A percentile compares a stretch with the other conserved stretches of the same genome.
Evolutionary conservation across 2,113 vertebrate genomes (phyloP).

Genomic region (Vimba vimba): DNA sequence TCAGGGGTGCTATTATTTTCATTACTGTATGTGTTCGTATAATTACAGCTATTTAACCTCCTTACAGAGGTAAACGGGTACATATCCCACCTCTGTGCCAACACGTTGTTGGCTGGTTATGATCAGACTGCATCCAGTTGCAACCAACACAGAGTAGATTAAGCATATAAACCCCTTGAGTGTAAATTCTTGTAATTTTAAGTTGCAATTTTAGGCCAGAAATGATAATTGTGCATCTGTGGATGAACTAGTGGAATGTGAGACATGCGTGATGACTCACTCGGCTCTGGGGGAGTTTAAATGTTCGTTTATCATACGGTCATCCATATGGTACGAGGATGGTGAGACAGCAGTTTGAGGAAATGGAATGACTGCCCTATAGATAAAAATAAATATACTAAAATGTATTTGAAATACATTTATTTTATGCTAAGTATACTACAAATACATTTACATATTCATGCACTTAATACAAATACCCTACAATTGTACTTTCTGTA

Average conservation of each 20-base stretch:
- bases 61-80: slow-evolving; percentile 27
- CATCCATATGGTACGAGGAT: slow-evolving; percentile 63
- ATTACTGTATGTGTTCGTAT: slow-evolving; percentile 47
- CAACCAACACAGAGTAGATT: background rate
- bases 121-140: background rate
- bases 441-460: too few relatives aligned
- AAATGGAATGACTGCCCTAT: slow-evolving; percentile 20
- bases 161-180: background rate
- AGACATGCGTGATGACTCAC: slow-evolving; percentile 31
- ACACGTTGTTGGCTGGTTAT: slow-evolving; percentile 31
- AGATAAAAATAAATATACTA: too few relatives aligned
- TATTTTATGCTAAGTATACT: too few relatives aligned
- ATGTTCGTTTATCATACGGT: slow-evolving; percentile 47
- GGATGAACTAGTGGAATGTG: slow-evolving; percentile 20
- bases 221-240: slow-evolving; percentile 12
- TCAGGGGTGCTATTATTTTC: slow-evolving; percentile 42
- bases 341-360: slow-evolving; percentile 59
- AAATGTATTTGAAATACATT: too few relatives aligned
- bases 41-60: slow-evolving; percentile 39
- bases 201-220: slow-evolving; percentile 19
- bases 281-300: slow-evolving; percentile 30
- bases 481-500: too few relatives aligned
- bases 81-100: background rate
- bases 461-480: too few relatives aligned
- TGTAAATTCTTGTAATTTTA: background rate